These are phyloP conservation scores for Kryptolebias marmoratus DNA, from an alignment of 2,113 vertebrate species.

Conservation along the genomic window DNA sequence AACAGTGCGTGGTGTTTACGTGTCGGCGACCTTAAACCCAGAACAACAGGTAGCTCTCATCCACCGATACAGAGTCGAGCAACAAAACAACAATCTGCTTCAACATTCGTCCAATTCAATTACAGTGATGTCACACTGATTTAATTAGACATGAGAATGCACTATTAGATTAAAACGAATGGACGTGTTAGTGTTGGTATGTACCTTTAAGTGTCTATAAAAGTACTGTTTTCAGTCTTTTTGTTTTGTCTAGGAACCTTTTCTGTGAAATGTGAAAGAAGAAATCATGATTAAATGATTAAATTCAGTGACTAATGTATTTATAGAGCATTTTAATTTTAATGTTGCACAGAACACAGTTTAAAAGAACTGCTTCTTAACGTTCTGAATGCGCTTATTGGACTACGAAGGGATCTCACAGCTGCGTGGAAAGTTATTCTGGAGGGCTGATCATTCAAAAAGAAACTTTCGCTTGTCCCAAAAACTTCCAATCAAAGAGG, in stretches of 20 bases:
- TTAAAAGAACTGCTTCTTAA: background rate
- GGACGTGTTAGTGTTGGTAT: conserved; percentile 35
- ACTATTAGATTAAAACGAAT: conserved; percentile 52
- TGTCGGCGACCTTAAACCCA: conserved; percentile 43
- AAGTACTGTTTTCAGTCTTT: conserved; percentile 16
- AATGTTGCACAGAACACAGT: background rate
- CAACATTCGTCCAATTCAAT: conserved; percentile 48
- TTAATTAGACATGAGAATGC: conserved; percentile 55
- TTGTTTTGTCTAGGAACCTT: conserved; percentile 5
- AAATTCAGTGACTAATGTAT: conserved; percentile 13
- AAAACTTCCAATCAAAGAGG: background rate
- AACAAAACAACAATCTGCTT: conserved; percentile 47
- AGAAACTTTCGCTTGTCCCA: background rate
- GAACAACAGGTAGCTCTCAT: conserved; percentile 51
- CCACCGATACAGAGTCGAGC: conserved; percentile 43
- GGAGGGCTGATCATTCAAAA: background rate
- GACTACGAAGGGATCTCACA: background rate
- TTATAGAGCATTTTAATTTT: background rate
- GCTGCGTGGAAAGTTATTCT: background rate
- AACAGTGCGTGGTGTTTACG: conserved; percentile 42
- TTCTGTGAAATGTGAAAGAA: conserved; percentile 2
- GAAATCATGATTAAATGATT: background rate
- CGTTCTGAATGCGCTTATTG: background rate
- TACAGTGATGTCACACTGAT: conserved; percentile 67
- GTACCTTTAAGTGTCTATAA: conserved; percentile 38